Evolutionary conservation across 2,888 invertebrate genomes (phyloP), one percentile per base, ranked within the genome.

Genomic region (Nycteola revayana): DNA sequence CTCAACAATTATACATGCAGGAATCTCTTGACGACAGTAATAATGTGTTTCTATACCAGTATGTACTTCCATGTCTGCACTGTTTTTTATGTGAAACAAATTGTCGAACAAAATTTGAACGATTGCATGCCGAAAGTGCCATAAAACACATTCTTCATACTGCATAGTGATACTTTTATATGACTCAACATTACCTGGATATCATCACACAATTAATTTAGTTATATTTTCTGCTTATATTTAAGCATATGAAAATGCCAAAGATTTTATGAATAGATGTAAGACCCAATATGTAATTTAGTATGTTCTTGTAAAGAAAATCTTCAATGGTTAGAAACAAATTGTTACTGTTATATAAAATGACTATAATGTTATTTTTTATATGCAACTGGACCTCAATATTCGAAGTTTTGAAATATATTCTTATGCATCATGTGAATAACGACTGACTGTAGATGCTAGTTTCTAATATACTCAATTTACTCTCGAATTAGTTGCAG

Each of bases 21-120:
- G 74, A 84, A 83, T 79, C 76, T 82, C 75, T 68, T 51, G 42
- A 54, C 50, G 59, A 78, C 87, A 86, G 85, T 87, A 87, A 86
- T 84, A 78, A 86, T 87, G 65, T 86, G 87, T 86, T 86, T 88
- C 85, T 85, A 84, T 61, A 74, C 83, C 76, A 66, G 46, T 49
- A 44, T 35, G 29, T 39, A 46, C 39, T 51, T 49, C 47, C 53
- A 42, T 32, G 25, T 31, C 53, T 48, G 40, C 39, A 41, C 41
- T 32, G 25, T 28, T 39, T 41, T 36, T 28, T 37, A 31, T 28
- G 7, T 31, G 25, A 25, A 42, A 37, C n/a, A 21, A 21, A 23
- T 42, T 34, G n/a, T n/a, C n/a, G 37, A 42, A 53, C 44, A 50
- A 52, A 56, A 42, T 50, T 47, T 32, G 44, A 49, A 29, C 45